Conservation (phyloP, 2,888 invertebrate genomes). For the Acanthacorydalis orientalis region DNA sequence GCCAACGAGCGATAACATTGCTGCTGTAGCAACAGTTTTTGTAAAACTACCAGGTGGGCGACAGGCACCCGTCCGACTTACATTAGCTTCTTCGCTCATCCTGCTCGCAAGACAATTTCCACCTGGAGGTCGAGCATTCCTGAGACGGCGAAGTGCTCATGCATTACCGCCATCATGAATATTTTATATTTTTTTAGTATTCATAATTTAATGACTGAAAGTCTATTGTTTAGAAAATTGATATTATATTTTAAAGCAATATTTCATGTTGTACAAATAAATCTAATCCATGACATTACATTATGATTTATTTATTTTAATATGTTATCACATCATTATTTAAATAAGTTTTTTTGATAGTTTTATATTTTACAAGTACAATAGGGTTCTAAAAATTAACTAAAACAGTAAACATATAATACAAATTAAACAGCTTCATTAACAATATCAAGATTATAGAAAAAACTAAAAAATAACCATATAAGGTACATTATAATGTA, state of each 20-base stretch:
- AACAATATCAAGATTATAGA: too few relatives aligned
- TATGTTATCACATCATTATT: too few relatives aligned
- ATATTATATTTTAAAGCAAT: slow-evolving; percentile 6
- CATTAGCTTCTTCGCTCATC: slow-evolving; percentile 67
- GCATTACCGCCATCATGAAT: slow-evolving; percentile 26
- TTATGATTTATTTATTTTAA: background rate
- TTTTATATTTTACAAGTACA: too few relatives aligned
- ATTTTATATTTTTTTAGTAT: background rate
- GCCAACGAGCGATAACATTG: slow-evolving; percentile 74
- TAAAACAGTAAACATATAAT: too few relatives aligned
- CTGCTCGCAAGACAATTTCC: slow-evolving; percentile 43
- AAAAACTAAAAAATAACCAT: too few relatives aligned
- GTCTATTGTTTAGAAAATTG: background rate
- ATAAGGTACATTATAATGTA: too few relatives aligned
- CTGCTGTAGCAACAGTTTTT: slow-evolving; percentile 84
- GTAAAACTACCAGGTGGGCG: slow-evolving; percentile 77
- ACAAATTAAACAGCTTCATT: too few relatives aligned
- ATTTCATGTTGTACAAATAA: slow-evolving; percentile 2
- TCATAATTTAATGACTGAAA: background rate
- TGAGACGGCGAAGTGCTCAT: slow-evolving; percentile 39
- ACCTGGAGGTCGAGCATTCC: slow-evolving; percentile 36
- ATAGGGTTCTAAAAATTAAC: too few relatives aligned
- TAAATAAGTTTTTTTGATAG: too few relatives aligned
- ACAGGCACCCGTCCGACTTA: slow-evolving; percentile 60
- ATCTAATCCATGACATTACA: slow-evolving; percentile 1